Evolutionary conservation across 2,797 vertebrate genomes (phyloP), one percentile per base, ranked within the genome.

Genomic region (Myripristis murdjan): DNA sequence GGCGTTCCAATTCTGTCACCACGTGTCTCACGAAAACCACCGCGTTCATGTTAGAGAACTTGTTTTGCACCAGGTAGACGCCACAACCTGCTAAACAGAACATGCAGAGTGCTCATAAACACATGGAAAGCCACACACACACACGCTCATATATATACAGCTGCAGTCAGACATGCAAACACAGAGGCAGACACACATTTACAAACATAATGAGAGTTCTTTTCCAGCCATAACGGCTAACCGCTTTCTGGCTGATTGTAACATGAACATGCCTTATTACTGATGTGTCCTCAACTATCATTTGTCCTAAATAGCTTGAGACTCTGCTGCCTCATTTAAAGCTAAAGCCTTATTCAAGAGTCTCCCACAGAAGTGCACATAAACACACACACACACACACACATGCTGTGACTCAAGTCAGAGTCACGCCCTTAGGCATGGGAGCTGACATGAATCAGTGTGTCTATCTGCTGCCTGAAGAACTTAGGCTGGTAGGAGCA

Each of bases 391-490:
- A 61, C 58, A 47, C 41, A 47, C 58, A 64, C 33, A 47, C 23
- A 58, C 47, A 37, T 23, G 28, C 22, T 24, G n/a, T 55, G 41
- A 66, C 52, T 55, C 51, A 43, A 44, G 57, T 33, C 18, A 39
- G 43, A 35, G 70, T 86, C 75, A 81, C 11, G 24, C 81, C 79
- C 76, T 53, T 48, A 69, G 74, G 63, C 82, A 39, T 1, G 22
- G 31, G 31, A 56, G 58, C 58, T 77, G 80, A 78, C 87, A 80
- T 53, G 51, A 84, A 86, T 81, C 57, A 39, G 78, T 76, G 28
- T 70, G 79, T 84, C 69, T 84, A 65, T 83, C 80, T 55, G 78
- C 77, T 64, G 79, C 83, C 86, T 31, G 66, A 80, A 60, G 75
- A 82, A 71, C 68, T 23, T 22, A 1, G 53, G 37, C 61, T 64